Evolutionary conservation across 2,888 invertebrate species (phyloP).

Genomic region (Electrophaes corylata): DNA sequence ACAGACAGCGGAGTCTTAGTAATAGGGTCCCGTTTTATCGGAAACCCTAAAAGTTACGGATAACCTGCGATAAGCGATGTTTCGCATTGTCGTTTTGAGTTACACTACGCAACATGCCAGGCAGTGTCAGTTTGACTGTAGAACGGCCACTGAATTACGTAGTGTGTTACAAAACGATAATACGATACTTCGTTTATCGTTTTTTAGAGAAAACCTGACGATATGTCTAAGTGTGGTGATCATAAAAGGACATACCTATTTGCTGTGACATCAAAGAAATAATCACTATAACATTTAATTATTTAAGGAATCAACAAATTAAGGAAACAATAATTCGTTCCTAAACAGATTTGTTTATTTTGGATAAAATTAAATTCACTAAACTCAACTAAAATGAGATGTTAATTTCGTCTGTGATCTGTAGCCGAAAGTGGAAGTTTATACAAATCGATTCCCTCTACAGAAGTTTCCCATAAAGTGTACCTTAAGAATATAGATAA

Average conservation of each 20-base stretch:
- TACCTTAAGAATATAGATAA: constrained; percentile 23
- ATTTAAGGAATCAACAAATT: neutral
- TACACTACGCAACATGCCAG: too few species aligned
- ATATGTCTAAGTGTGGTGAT: too few species aligned
- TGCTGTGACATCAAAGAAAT: neutral
- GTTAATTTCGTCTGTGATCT: constrained; percentile 26
- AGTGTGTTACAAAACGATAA: too few species aligned
- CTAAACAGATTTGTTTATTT: constrained; percentile 11
- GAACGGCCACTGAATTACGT: too few species aligned
- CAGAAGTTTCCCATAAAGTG: constrained; percentile 28
- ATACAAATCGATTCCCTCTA: constrained; percentile 26
- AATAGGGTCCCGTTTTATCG: too few species aligned
- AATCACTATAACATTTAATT: neutral
- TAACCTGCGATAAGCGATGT: too few species aligned
- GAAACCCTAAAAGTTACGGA: too few species aligned
- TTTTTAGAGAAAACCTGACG: too few species aligned
- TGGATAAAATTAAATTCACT: constrained; percentile 12
- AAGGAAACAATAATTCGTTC: constrained; percentile 7
- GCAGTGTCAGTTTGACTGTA: too few species aligned
- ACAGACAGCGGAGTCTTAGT: too few species aligned
- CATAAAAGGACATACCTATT: neutral
- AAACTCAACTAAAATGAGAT: constrained; percentile 19
- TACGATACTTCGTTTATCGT: too few species aligned
- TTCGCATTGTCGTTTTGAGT: too few species aligned
- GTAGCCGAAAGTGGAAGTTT: constrained; percentile 30